Percentiles rank a stretch among this genome's conserved stretches.
Conservation (phyloP, 2,888 invertebrate species). For the Antheraea assamensis region DNA sequence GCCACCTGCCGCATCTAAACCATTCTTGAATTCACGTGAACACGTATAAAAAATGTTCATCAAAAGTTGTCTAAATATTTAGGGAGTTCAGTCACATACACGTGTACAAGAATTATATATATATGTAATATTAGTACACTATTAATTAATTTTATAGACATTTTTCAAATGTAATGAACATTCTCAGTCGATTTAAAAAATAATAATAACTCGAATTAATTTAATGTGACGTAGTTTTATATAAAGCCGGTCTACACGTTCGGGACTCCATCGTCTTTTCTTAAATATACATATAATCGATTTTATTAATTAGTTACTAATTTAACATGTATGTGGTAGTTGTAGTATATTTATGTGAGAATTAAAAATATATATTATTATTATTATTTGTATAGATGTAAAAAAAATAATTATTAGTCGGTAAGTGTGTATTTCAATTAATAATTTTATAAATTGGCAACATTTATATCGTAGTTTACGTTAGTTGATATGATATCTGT, state of each 20-base stretch:
- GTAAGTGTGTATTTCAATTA: constrained; percentile 17
- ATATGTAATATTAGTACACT: background rate
- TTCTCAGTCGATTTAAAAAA: background rate
- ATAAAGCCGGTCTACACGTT: background rate
- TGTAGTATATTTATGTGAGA: constrained; percentile 30
- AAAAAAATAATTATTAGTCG: constrained; percentile 23
- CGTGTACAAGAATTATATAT: background rate
- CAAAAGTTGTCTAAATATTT: no score
- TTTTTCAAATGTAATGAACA: no score
- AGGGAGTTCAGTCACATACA: no score
- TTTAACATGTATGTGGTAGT: constrained; percentile 24
- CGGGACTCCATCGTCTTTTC: background rate
- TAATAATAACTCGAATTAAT: background rate
- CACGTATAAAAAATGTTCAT: no score
- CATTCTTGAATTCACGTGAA: no score
- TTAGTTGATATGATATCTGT: no score
- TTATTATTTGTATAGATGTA: constrained; percentile 33
- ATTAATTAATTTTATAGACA: no score
- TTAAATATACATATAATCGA: background rate
- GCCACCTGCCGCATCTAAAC: no score
- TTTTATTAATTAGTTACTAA: constrained; percentile 17
- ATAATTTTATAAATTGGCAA: constrained; percentile 13
- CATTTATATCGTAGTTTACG: background rate
- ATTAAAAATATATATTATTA: constrained; percentile 10
- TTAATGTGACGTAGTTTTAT: background rate